Evolutionary conservation across 2,888 invertebrate genomes (phyloP).

Genomic region (Gymnosoma rotundatum): DNA sequence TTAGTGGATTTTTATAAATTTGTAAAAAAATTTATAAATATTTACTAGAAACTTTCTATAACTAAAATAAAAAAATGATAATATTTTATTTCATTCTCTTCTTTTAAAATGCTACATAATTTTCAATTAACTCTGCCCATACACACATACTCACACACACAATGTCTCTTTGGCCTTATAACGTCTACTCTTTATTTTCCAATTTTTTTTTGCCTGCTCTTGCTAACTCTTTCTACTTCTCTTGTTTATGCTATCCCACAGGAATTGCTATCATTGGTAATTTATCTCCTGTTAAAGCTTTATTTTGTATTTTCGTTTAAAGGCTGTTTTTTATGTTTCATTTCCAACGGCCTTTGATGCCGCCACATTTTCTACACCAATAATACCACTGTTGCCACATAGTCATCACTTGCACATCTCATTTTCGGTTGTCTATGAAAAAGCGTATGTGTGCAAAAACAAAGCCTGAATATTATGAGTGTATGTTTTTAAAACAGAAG

Average conservation of each 20-base stretch:
- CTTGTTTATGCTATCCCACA: not conserved
- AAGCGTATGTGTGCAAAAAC: not conserved
- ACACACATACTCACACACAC: not conserved
- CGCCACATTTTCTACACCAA: slow-evolving; percentile 57
- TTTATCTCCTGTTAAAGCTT: slow-evolving; percentile 72
- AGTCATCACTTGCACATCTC: slow-evolving; percentile 70
- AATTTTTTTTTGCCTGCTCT: not conserved
- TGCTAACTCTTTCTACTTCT: not conserved
- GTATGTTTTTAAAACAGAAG: not conserved
- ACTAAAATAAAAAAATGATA: no score
- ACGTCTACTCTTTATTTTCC: not conserved
- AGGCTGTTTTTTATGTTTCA: slow-evolving; percentile 45
- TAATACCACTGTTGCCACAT: slow-evolving; percentile 41
- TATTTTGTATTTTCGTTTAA: slow-evolving; percentile 72
- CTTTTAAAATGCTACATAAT: no score
- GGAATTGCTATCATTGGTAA: slow-evolving; percentile 72
- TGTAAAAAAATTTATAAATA: no score
- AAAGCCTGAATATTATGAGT: not conserved
- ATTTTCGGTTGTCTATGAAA: slow-evolving; percentile 3
- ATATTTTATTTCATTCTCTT: no score
- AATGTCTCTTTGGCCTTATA: no score
- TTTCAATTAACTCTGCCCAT: not conserved
- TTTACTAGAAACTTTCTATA: no score
- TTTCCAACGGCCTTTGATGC: slow-evolving; percentile 44
- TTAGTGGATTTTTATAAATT: no score